Percentiles rank a stretch among this genome's conserved stretches.
These are phyloP conservation scores for Brachyhypopomus gauderio DNA, from an alignment of 2,113 vertebrate genomes.

Conservation along the genomic window DNA sequence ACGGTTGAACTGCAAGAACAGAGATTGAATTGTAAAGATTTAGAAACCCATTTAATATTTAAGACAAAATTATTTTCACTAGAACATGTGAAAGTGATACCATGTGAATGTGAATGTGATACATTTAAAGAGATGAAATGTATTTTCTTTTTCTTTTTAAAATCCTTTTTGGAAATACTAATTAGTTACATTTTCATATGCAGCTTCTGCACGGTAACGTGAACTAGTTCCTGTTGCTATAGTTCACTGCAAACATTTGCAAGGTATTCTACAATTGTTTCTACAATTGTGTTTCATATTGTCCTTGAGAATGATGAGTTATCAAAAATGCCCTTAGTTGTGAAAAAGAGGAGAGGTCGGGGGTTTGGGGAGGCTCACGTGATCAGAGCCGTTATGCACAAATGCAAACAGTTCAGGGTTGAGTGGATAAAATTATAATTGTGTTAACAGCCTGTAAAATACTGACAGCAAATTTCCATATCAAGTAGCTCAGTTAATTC, in stretches of 20 bases:
- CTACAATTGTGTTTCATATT: constrained; percentile 40
- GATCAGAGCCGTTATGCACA: constrained; percentile 26
- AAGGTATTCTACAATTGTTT: constrained; percentile 46
- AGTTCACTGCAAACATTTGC: neutral
- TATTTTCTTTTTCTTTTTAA: too few species aligned
- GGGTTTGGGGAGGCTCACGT: constrained; percentile 12
- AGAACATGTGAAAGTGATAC: too few species aligned
- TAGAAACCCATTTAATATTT: too few species aligned
- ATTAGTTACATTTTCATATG: neutral
- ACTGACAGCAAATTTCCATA: constrained; percentile 55
- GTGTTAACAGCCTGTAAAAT: constrained; percentile 45
- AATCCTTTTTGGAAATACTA: too few species aligned
- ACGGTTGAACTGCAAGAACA: constrained; percentile 90
- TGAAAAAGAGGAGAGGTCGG: constrained; percentile 44
- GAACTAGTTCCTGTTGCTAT: neutral
- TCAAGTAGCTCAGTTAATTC: constrained; percentile 51
- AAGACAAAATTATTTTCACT: too few species aligned
- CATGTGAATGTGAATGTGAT: too few species aligned
- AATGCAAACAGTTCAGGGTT: constrained; percentile 49
- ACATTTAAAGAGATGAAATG: too few species aligned
- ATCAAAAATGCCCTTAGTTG: constrained; percentile 39
- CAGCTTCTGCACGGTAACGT: neutral
- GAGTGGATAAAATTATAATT: constrained; percentile 57
- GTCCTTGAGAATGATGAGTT: constrained; percentile 49
- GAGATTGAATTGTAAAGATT: neutral